phyloP scores from a whole-genome alignment of 2,797 vertebrate species.

The Fistularia tabacaria region DNA sequence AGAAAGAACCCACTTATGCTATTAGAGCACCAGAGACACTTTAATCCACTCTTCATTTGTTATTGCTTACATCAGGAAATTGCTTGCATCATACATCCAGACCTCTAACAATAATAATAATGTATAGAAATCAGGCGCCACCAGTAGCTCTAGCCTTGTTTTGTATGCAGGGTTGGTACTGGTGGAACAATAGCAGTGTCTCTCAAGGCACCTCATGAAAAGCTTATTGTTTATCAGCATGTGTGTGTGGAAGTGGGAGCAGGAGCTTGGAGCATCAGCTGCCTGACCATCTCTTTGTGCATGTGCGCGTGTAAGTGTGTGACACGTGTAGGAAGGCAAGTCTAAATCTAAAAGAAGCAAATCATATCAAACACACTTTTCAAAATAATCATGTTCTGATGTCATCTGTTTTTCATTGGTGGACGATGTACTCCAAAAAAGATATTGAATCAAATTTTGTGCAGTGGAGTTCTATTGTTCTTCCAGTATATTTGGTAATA shows the following conservation, averaged over 20 bases:
- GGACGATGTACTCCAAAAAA: no score
- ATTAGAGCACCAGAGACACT: slow-evolving; percentile 67
- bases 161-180: slow-evolving; percentile 49
- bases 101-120: slow-evolving; percentile 56
- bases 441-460: no score
- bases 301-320: no score
- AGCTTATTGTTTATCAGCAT: slow-evolving; percentile 47
- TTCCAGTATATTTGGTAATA: no score
- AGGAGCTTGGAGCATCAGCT: no score
- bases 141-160: slow-evolving; percentile 40
- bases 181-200: slow-evolving; percentile 25
- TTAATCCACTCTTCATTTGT: slow-evolving; percentile 72
- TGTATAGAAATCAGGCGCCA: slow-evolving; percentile 48
- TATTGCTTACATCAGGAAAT: slow-evolving; percentile 74
- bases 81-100: slow-evolving; percentile 64
- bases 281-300: no score
- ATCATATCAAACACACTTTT: no score
- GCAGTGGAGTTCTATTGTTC: no score
- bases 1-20: slow-evolving; percentile 66
- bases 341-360: no score
- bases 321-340: no score
- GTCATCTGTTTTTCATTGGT: no score
- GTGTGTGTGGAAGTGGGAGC: slow-evolving; percentile 19
- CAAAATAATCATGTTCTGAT: no score
- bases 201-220: slow-evolving; percentile 49